Evolutionary conservation across 2,888 invertebrate species (phyloP).

Genomic region (Thera britannica): DNA sequence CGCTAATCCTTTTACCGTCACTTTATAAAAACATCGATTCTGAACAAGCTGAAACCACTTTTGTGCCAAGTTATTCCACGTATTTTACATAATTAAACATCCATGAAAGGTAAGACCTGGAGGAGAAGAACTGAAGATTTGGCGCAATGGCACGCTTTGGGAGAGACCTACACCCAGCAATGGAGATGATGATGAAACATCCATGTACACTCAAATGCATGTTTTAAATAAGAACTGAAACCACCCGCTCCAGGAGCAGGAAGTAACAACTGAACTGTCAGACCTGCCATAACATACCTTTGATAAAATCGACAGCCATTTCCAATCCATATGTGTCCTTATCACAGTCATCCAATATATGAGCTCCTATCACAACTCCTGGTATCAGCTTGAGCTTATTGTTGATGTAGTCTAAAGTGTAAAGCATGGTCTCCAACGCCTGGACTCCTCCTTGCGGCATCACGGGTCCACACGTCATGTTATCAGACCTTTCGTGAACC

Average conservation of each 20-base stretch:
- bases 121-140: too few species aligned
- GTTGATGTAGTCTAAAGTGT: slow-evolving; percentile 93
- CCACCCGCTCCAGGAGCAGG: too few species aligned
- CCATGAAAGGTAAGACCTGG: too few species aligned
- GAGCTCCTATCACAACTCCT: slow-evolving; percentile 92
- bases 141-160: too few species aligned
- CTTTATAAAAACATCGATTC: neutral
- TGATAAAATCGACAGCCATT: slow-evolving; percentile 98
- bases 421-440: slow-evolving; percentile 96
- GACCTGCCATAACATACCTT: slow-evolving; percentile 86
- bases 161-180: too few species aligned
- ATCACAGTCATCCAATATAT: slow-evolving; percentile 97
- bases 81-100: too few species aligned
- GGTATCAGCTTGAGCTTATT: slow-evolving; percentile 87
- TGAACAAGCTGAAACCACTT: too few species aligned
- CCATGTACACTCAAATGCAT: too few species aligned
- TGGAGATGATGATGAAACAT: too few species aligned
- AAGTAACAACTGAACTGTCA: too few species aligned
- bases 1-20: neutral
- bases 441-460: slow-evolving; percentile 97
- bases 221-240: too few species aligned
- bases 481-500: slow-evolving; percentile 95
- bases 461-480: slow-evolving; percentile 94
- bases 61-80: too few species aligned
- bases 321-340: slow-evolving; percentile 97